Evolutionary conservation across 1,140 invertebrate genomes (phyloP).

Genomic region (Cardiocondyla obscurior): DNA sequence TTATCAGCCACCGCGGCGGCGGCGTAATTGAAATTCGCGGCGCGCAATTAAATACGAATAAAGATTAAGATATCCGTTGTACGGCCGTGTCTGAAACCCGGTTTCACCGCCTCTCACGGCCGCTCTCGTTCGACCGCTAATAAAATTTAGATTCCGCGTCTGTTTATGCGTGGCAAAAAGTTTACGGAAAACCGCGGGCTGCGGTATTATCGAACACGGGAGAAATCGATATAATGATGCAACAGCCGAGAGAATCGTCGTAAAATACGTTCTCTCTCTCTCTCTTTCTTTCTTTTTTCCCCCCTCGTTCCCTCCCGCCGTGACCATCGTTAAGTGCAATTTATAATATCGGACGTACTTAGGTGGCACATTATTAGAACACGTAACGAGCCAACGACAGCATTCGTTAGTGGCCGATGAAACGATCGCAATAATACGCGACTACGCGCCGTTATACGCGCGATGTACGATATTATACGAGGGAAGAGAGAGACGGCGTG

Average conservation of each 20-base stretch:
- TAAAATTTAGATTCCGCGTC: slow-evolving; percentile 33
- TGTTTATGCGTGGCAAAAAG: not conserved
- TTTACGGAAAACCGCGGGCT: not conserved
- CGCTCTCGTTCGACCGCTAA: not conserved
- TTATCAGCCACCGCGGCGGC: slow-evolving; percentile 3
- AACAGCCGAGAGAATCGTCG: not conserved
- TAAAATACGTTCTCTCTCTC: not conserved
- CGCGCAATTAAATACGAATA: slow-evolving; percentile 30
- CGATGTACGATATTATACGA: no score
- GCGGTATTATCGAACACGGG: slow-evolving; percentile 34
- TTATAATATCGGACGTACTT: slow-evolving; percentile 41
- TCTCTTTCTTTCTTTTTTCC: no score
- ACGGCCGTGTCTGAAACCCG: not conserved
- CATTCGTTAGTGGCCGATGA: slow-evolving; percentile 2
- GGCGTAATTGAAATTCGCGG: slow-evolving; percentile 24
- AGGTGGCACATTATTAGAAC: slow-evolving; percentile 7
- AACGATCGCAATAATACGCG: slow-evolving; percentile 1
- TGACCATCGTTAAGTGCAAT: slow-evolving; percentile 11
- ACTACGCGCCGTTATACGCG: not conserved
- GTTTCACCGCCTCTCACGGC: not conserved
- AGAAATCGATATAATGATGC: slow-evolving; percentile 51
- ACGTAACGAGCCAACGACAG: slow-evolving; percentile 20
- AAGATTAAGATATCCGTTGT: slow-evolving; percentile 23
- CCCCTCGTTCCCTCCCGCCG: not conserved
- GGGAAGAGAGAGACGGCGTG: not conserved